Base-by-base conservation (phyloP, 2,888 invertebrate species). In the Marronus borbonicus region DNA sequence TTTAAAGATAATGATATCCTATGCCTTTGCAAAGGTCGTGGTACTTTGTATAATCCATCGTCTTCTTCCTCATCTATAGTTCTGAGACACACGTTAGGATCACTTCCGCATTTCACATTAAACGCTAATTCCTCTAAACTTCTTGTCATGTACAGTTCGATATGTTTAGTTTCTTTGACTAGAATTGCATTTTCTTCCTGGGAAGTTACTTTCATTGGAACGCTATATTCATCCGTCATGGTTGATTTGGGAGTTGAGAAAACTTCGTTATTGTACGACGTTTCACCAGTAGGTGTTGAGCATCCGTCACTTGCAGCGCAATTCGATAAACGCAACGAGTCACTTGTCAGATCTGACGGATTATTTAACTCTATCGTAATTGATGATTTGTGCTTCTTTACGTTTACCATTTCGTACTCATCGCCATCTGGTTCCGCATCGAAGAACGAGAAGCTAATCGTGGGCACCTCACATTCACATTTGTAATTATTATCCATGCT, bases 361-460 rank as follows among this genome's bases (percentile, higher is more conserved):
- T 76, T 77, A 44, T 81, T 79, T 31, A 87, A 64, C 44, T 84
- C 81, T n/a, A 88, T 87, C 78, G 84, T 85, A 4, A 88, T 80
- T 79, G 87, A 86, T 72, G 84, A 86, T 78, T 84, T 85, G 65
- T 84, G 82, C 58, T 81, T 80, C 20, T 78, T 78, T 65, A 82
- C 70, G 52, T 78, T 65, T 17, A 69, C 69, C 78, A 84, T 84
- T 82, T 86, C 83, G 78, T 84, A 82, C 39, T 83, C 76, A 77
- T 81, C 82, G 31, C 83, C 80, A 24, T 77, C 69, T 3, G 44
- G 24, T 14, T 76, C 78, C 24, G 52, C 12, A 69, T 87, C 88
- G 79, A 87, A 87, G 83, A 88, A 89, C 69, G 87, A 87, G 79
- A 89, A 89, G 79, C 87, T 87, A 58, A 89, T 89, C 78, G 85